phyloP scores from a whole-genome alignment of 2,797 vertebrate genomes.

The Macroramphosus scolopax region DNA sequence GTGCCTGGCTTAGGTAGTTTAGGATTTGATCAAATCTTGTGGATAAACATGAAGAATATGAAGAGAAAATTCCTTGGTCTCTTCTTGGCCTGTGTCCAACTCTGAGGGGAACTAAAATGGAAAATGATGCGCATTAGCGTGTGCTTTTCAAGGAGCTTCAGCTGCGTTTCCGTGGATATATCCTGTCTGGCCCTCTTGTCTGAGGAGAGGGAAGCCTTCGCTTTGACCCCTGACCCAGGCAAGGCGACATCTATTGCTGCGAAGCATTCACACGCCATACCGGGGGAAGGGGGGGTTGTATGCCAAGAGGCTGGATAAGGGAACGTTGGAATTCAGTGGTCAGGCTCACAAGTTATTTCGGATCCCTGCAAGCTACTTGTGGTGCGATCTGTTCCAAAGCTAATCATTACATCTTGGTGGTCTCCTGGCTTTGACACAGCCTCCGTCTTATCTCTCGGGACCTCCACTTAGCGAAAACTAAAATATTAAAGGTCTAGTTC shows the following conservation, averaged over 20 bases:
- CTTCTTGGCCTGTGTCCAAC: constrained; percentile 53
- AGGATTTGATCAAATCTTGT: constrained; percentile 48
- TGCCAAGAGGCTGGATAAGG: constrained; percentile 66
- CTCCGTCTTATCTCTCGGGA: constrained; percentile 40
- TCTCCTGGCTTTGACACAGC: constrained; percentile 48
- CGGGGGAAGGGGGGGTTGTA: constrained; percentile 32
- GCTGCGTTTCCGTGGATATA: constrained; percentile 68
- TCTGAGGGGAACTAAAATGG: constrained; percentile 48
- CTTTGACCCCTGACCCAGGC: constrained; percentile 69
- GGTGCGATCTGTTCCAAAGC: constrained; percentile 62
- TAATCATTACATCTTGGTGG: constrained; percentile 72
- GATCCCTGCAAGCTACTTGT: constrained; percentile 69
- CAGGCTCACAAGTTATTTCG: constrained; percentile 72
- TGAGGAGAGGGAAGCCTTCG: constrained; percentile 70
- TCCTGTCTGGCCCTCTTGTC: constrained; percentile 74
- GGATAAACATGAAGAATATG: constrained; percentile 68
- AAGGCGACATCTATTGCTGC: constrained; percentile 68
- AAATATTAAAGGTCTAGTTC: constrained; percentile 18
- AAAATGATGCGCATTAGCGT: constrained; percentile 56
- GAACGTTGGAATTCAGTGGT: constrained; percentile 72
- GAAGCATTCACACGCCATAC: constrained; percentile 75
- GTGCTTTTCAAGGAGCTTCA: constrained; percentile 63
- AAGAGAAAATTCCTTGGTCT: constrained; percentile 51
- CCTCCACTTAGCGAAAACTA: constrained; percentile 22
- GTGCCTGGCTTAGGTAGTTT: constrained; percentile 47